Evolutionary conservation across 2,797 vertebrate genomes (phyloP), one percentile per base, ranked within the genome.

Genomic region (Cichlasoma orientale): DNA sequence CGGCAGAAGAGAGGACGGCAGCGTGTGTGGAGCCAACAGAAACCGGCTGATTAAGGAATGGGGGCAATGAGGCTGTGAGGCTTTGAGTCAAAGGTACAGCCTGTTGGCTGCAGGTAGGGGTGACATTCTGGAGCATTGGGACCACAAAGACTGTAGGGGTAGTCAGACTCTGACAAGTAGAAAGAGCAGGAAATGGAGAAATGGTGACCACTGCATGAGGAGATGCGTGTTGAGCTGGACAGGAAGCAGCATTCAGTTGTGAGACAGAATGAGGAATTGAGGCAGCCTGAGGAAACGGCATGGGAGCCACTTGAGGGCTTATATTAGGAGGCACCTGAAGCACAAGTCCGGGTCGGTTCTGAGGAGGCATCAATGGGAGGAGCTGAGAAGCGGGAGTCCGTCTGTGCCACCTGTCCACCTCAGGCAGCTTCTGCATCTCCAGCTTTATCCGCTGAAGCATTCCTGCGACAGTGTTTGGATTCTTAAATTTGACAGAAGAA

Each of bases 391-490:
- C 10, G 11, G 25, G 25, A 19, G 44, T 68, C 29, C 29, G 63
- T 31, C 44, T 68, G 1, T 74, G 23, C 54, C 82, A 54, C 18
- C 7, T 9, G 9, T 74, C 29, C 1, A 56, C 10, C 12, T 50
- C 29, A 33, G 44, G 16, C 10, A 5, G 11, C n/a, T 29, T 2
- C 93, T 83, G 53, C 93, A 91, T 94, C 27, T 92, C 93, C 71
- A 91, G 89, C 18, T 86, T 21, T n/a, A 10, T 54, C 75, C 95
- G 94, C 5, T 86, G 76, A 23, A 97, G 93, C 3, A 96, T 74
- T 31, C 94, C 91, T 0, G 83, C 95, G 0, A 85, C 31, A 0
- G 63, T 84, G 7, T 19, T 47, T 0, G 21, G 36, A 2, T 33
- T 31, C 57, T 12, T 78, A 0, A 0, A 2, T 3, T 2, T 16